Base-by-base conservation (phyloP, 2,113 vertebrate species). In the Tragulus kanchil region DNA sequence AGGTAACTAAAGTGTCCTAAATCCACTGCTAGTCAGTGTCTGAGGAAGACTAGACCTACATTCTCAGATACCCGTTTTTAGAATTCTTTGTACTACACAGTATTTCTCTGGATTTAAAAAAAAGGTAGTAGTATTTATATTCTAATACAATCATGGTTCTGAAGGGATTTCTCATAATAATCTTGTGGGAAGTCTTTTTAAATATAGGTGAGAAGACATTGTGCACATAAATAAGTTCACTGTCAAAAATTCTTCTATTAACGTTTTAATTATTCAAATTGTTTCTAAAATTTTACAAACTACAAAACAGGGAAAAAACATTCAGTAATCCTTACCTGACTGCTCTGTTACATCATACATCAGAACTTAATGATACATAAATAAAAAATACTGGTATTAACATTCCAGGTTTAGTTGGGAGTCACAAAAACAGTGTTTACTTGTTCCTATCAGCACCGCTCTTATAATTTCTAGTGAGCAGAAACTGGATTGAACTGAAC, bases 231-330 rank as follows among this genome's bases (percentile, higher is more conserved):
- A 73, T 67, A 62, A 90, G 87, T 78, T 3, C 10, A 96, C 7
- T 10, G 31, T 64, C 26, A 87, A 94, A 90, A 4, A 21, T 85
- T 82, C 17, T 94, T 36, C 91, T 75, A 64, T n/a, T 73, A 89
- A 95, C 15, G 25, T 93, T 90, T 92, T 69, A 81, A 96, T 83
- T 71, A 92, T 64, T 82, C 19, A 94, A 83, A 62, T 64, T 50
- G 7, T 89, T 65, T 90, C 62, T 94, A 94, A 94, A 96, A 96
- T 95, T 88, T 81, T 59, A 87, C 0, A 82, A 75, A 85, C 64
- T 88, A 83, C 5, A 84, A 94, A 96, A 79, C 1, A 52, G 52
- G 58, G 45, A 93, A 50, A 85, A 75, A 65, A 56, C 2, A 11
- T 90, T 92, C 26, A 78, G 2, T 87, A 67, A 81, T 78, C 73